Conservation (phyloP, 2,113 vertebrate genomes). For the Apaloderma vittatum region DNA sequence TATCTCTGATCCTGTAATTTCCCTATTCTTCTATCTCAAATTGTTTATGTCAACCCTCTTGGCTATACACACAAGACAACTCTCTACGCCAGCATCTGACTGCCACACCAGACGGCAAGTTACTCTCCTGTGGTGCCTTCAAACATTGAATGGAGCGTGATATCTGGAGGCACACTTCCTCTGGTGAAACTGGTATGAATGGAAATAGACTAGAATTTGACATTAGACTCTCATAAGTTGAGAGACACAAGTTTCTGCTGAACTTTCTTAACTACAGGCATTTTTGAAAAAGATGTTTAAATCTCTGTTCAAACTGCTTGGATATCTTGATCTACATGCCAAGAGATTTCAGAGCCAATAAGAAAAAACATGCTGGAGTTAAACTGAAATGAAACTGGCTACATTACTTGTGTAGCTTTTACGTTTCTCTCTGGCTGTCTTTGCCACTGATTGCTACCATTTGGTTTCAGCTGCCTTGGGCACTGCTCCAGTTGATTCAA, state of each 20-base stretch:
- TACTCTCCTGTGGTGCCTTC: background rate
- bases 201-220: background rate
- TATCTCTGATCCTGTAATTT: background rate
- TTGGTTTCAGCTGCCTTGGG: constrained; percentile 7
- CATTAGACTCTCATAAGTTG: background rate
- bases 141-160: background rate
- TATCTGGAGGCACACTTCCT: background rate
- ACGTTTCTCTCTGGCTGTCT: background rate
- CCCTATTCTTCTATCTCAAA: background rate
- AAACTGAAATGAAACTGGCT: background rate
- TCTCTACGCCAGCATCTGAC: background rate
- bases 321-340: background rate
- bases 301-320: background rate
- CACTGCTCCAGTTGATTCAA: constrained; percentile 2
- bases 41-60: background rate
- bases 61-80: background rate
- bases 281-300: background rate
- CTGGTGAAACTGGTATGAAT: background rate
- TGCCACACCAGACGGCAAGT: background rate
- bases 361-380: background rate
- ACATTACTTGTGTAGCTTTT: background rate
- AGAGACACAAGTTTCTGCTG: background rate
- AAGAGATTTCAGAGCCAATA: constrained; percentile 19
- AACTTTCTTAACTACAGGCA: background rate
- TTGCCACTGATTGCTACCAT: constrained; percentile 38